Evolutionary conservation across 2,113 vertebrate genomes (phyloP).

Genomic region (Tachycineta bicolor): DNA sequence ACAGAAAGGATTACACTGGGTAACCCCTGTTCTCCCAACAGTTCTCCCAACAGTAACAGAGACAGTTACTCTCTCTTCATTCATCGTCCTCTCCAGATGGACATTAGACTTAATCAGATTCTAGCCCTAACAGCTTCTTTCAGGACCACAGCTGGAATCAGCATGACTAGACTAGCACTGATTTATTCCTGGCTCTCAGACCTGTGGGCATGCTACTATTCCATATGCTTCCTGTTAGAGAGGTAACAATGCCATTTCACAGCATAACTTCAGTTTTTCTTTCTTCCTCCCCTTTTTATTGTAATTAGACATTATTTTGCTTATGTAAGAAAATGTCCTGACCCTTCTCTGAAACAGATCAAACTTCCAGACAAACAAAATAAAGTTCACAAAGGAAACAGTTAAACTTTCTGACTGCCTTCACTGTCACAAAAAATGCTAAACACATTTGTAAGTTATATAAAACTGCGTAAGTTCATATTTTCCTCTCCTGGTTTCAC

Average conservation of each 20-base stretch:
- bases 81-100: not conserved
- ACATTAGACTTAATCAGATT: not conserved
- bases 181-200: slow-evolving; percentile 57
- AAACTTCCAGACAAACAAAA: not conserved
- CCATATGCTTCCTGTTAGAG: slow-evolving; percentile 50
- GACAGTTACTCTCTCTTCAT: not conserved
- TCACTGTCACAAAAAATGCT: slow-evolving; percentile 29
- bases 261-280: not conserved
- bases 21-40: not conserved
- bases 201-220: not conserved
- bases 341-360: not conserved
- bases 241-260: slow-evolving; percentile 37
- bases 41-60: not conserved
- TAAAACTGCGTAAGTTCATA: slow-evolving; percentile 50
- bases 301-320: not conserved
- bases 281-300: not conserved
- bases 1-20: not conserved
- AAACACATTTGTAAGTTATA: slow-evolving; percentile 39
- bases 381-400: slow-evolving; percentile 55
- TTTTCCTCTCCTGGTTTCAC: slow-evolving; percentile 62
- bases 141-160: slow-evolving; percentile 52
- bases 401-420: slow-evolving; percentile 44
- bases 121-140: slow-evolving; percentile 20
- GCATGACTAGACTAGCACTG: slow-evolving; percentile 39
- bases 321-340: not conserved